Base-by-base conservation (phyloP, 2,113 vertebrate genomes). In the Epinephelus moara region DNA sequence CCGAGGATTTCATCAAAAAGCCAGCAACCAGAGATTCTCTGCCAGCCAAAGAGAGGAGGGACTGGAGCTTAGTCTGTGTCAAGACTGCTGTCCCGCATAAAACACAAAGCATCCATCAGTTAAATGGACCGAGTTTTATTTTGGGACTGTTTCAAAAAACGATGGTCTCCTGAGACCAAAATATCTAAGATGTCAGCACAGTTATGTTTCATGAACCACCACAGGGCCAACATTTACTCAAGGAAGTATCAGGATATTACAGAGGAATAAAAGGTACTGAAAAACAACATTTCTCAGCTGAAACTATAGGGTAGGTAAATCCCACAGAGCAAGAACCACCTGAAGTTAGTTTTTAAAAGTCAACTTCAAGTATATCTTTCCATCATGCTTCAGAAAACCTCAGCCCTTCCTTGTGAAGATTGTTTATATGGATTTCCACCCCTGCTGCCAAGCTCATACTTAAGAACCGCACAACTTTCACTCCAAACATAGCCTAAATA, bases 401-500 rank as follows among this genome's bases (percentile, higher is more conserved):
- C 12, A 0, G 13, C 27, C 23, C n/a, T 30, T n/a, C 7, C 12
- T 40, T 4, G 19, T 47, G 56, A 27, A 57, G 11, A 21, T 49
- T 4, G 12, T 11, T 27, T 27, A 23, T 21, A 57, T 11, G 15
- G n/a, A 45, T 40, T 62, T 21, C 14, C 3, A 25, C 6, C 11
- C 12, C 23, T 6, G 30, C 56, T 23, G 12, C 30, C 33, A 12
- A n/a, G 37, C 5, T 2, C 45, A 60, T 14, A 17, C 18, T 30
- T 10, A 50, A 33, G 40, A 62, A 74, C 40, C 6, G 10, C 15
- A 61, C 11, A 71, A n/a, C 45, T 6, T 9, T 33, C n/a, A 53
- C 13, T 23, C 23, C 49, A 56, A 57, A 67, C 7, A 52, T 67
- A 10, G 42, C 42, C 15, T 50, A 50, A 17, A 81, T 75, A 66